phyloP scores from a whole-genome alignment of 2,113 vertebrate genomes.

The Morone chrysops region DNA sequence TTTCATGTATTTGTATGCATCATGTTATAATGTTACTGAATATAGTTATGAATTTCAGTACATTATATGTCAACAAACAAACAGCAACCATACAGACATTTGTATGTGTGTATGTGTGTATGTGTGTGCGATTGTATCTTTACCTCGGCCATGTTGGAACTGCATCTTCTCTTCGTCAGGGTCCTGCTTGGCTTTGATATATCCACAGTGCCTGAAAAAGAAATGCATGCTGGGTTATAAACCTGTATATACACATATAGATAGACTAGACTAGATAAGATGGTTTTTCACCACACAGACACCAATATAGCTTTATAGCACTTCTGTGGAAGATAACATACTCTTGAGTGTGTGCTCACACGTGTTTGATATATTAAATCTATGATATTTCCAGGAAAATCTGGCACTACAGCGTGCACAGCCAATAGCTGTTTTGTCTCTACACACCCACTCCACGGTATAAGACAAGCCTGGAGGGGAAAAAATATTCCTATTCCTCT shows the following conservation, averaged over 20 bases:
- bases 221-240: slow-evolving; percentile 20
- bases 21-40: neutral
- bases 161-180: slow-evolving; percentile 90
- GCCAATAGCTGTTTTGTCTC: slow-evolving; percentile 35
- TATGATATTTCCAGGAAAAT: slow-evolving; percentile 26
- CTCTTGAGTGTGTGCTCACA: neutral
- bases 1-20: neutral
- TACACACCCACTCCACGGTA: slow-evolving; percentile 2
- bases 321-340: slow-evolving; percentile 4
- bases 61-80: neutral
- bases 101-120: neutral
- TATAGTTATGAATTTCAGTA: neutral
- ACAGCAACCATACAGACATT: neutral
- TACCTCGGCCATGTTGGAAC: slow-evolving; percentile 88
- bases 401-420: neutral
- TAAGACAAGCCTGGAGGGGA: slow-evolving; percentile 40
- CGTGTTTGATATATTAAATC: slow-evolving; percentile 34
- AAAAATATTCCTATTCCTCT: slow-evolving; percentile 15
- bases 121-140: slow-evolving; percentile 1
- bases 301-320: neutral
- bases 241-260: neutral
- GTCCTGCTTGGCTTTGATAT: slow-evolving; percentile 89
- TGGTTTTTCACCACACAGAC: slow-evolving; percentile 11
- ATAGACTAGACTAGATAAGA: neutral
- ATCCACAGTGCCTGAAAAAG: slow-evolving; percentile 86